Percentiles rank a stretch among this genome's conserved stretches.
These are phyloP conservation scores for Aethina tumida DNA, from an alignment of 1,140 invertebrate species.

Conservation along the genomic window DNA sequence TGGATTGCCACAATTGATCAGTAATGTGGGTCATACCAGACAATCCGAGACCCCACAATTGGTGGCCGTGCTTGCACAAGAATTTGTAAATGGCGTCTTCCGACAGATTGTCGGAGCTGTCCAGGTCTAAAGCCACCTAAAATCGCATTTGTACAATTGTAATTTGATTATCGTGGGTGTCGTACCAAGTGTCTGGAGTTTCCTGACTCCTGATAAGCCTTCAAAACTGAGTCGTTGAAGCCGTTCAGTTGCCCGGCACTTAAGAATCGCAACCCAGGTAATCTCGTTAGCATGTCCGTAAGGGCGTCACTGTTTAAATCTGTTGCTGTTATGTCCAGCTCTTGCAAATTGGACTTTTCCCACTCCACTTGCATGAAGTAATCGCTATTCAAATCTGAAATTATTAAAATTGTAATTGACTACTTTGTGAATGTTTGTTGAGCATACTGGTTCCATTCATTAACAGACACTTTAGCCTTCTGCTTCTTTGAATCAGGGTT, in stretches of 20 bases:
- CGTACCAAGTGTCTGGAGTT: slow-evolving; percentile 50
- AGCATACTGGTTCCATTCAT: slow-evolving; percentile 91
- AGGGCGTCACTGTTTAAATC: slow-evolving; percentile 91
- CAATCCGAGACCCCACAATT: slow-evolving; percentile 77
- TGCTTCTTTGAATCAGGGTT: slow-evolving; percentile 85
- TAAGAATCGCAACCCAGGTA: slow-evolving; percentile 80
- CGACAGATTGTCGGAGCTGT: slow-evolving; percentile 88
- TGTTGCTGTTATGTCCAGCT: slow-evolving; percentile 94
- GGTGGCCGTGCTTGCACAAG: slow-evolving; percentile 76
- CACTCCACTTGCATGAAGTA: slow-evolving; percentile 93
- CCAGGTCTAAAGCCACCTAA: slow-evolving; percentile 82
- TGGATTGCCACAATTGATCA: slow-evolving; percentile 91
- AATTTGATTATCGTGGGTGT: slow-evolving; percentile 1
- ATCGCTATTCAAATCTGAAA: slow-evolving; percentile 74
- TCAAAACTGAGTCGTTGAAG: slow-evolving; percentile 89
- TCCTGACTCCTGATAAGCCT: slow-evolving; percentile 80
- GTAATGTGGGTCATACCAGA: slow-evolving; percentile 97
- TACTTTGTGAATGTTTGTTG: background rate
- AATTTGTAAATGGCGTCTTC: slow-evolving; percentile 91
- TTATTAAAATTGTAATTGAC: background rate
- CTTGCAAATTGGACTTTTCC: slow-evolving; percentile 91
- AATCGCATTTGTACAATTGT: slow-evolving; percentile 2
- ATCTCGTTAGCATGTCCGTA: slow-evolving; percentile 81
- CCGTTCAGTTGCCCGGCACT: slow-evolving; percentile 94
- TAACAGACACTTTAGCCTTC: slow-evolving; percentile 82